phyloP scores from a whole-genome alignment of 1,140 invertebrate genomes.

The Drosophila subpulchrella region DNA sequence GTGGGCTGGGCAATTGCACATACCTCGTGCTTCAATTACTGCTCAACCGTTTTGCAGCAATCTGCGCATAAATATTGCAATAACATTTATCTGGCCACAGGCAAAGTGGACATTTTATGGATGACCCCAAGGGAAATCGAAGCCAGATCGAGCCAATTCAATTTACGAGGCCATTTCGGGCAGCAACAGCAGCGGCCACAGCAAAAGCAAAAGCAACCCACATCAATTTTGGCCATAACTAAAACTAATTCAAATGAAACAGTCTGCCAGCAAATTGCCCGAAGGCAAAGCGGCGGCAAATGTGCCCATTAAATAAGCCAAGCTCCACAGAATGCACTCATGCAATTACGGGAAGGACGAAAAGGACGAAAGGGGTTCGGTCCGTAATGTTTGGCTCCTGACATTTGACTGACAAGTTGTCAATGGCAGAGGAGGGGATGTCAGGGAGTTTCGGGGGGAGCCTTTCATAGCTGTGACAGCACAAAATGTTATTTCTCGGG shows the following conservation, averaged over 20 bases:
- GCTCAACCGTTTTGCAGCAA: slow-evolving; percentile 30
- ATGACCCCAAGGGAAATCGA: slow-evolving; percentile 25
- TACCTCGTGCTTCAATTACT: slow-evolving; percentile 35
- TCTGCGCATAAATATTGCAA: slow-evolving; percentile 46
- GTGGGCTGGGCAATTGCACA: background rate
- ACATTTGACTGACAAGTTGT: slow-evolving; percentile 83
- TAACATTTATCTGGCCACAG: slow-evolving; percentile 49
- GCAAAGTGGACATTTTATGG: slow-evolving; percentile 42
- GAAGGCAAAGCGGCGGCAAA: slow-evolving; percentile 32
- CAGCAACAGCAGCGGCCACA: background rate
- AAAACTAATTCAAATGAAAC: slow-evolving; percentile 49
- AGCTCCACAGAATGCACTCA: slow-evolving; percentile 61
- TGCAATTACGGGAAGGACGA: slow-evolving; percentile 62
- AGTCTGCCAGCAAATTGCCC: slow-evolving; percentile 50
- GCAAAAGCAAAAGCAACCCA: slow-evolving; percentile 34
- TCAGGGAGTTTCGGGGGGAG: background rate
- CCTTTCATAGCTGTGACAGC: slow-evolving; percentile 48
- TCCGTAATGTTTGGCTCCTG: slow-evolving; percentile 49
- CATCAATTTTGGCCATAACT: slow-evolving; percentile 52
- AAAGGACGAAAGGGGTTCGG: slow-evolving; percentile 10
- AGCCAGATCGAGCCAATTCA: slow-evolving; percentile 29
- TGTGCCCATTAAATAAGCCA: slow-evolving; percentile 55
- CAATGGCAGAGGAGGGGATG: slow-evolving; percentile 47
- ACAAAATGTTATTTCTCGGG: slow-evolving; percentile 41
- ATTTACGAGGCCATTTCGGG: slow-evolving; percentile 26